phyloP scores from a whole-genome alignment of 2,888 invertebrate species.

The Melieria crassipennis region DNA sequence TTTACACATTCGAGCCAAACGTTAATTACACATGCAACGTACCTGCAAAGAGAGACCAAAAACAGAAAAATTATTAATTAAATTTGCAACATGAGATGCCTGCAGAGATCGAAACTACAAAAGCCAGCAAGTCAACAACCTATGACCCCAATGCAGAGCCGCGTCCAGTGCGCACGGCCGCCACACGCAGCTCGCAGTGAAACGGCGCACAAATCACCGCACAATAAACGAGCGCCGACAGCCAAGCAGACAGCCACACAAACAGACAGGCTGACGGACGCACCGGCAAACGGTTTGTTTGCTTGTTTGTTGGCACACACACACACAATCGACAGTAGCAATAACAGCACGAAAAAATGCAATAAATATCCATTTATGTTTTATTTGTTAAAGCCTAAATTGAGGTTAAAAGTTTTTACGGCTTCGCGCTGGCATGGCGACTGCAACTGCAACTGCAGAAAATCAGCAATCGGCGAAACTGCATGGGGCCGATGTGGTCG shows the following conservation, averaged over 20 bases:
- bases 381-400: slow-evolving; percentile 46
- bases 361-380: slow-evolving; percentile 44
- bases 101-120: slow-evolving; percentile 2
- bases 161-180: not conserved
- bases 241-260: slow-evolving; percentile 7
- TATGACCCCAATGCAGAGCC: slow-evolving; percentile 16
- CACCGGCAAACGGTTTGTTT: no score
- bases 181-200: slow-evolving; percentile 22
- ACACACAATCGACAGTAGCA: slow-evolving; percentile 19
- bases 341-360: slow-evolving; percentile 30
- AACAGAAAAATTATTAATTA: slow-evolving; percentile 34
- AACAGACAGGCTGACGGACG: not conserved
- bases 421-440: slow-evolving; percentile 40
- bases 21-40: not conserved
- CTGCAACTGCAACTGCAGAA: slow-evolving; percentile 12
- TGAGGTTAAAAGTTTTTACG: slow-evolving; percentile 49
- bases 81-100: slow-evolving; percentile 34
- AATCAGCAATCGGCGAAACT: no score
- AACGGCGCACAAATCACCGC: slow-evolving; percentile 26
- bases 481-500: no score
- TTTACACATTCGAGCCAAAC: no score
- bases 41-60: slow-evolving; percentile 22
- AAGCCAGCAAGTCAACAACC: slow-evolving; percentile 27
- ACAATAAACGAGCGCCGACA: slow-evolving; percentile 13
- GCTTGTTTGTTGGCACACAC: no score